Evolutionary conservation across 2,888 invertebrate species (phyloP).

Genomic region (Mycogona germanica): DNA sequence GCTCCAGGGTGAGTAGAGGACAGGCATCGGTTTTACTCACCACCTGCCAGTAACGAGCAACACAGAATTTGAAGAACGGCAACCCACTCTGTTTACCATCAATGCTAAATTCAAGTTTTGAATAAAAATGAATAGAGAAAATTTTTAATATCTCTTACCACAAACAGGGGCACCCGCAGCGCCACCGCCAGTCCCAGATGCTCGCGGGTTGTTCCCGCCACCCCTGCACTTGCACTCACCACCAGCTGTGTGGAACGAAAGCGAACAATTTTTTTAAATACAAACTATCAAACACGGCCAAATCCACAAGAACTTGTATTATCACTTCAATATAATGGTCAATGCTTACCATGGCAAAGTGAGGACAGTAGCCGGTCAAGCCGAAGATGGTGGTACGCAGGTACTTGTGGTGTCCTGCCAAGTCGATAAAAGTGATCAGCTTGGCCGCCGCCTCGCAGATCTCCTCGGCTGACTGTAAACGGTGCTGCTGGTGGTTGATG

Average conservation of each 20-base stretch:
- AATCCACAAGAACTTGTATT: too few species aligned
- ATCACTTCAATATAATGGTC: too few species aligned
- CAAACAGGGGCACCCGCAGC: constrained; percentile 64
- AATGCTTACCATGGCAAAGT: constrained; percentile 80
- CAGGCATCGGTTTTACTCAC: constrained; percentile 87
- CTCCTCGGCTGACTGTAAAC: constrained; percentile 84
- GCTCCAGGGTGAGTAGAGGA: constrained; percentile 33
- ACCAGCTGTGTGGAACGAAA: too few species aligned
- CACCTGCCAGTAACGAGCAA: too few species aligned
- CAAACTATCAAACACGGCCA: too few species aligned
- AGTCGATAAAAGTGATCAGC: constrained; percentile 85
- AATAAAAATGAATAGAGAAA: too few species aligned
- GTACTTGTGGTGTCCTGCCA: constrained; percentile 94
- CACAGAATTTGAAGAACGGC: too few species aligned
- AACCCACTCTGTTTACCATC: too few species aligned
- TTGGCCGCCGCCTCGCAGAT: constrained; percentile 88
- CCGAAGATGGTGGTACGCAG: constrained; percentile 91
- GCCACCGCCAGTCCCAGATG: constrained; percentile 60
- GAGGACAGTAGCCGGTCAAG: constrained; percentile 82
- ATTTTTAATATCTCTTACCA: too few species aligned
- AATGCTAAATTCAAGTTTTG: too few species aligned
- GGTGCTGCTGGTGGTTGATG: constrained; percentile 70
- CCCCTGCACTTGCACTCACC: constrained; percentile 62
- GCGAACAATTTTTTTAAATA: too few species aligned
- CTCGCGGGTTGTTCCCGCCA: constrained; percentile 73